A percentile compares a stretch with the other conserved stretches of the same genome.
Conservation (phyloP, 92 coral and sea anemone genomes). For the Zoanthus sociatus region DNA sequence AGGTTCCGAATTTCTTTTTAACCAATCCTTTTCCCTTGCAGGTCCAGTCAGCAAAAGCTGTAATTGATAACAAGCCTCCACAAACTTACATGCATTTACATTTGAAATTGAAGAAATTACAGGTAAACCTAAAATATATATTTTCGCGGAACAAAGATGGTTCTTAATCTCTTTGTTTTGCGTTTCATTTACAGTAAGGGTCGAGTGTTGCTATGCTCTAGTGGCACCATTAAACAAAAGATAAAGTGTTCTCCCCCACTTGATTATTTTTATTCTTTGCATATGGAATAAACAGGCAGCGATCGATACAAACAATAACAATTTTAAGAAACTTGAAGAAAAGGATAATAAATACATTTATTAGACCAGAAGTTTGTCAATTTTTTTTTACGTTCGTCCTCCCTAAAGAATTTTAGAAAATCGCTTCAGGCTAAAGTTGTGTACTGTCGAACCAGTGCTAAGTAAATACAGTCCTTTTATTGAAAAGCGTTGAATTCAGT, state of each 20-base stretch:
- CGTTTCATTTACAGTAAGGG: background rate
- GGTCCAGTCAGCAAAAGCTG: conserved; percentile 94
- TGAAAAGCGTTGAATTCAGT: background rate
- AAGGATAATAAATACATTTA: background rate
- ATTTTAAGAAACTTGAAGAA: background rate
- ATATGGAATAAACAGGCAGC: background rate
- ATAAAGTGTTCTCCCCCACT: conserved; percentile 8
- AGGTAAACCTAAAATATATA: conserved; percentile 67
- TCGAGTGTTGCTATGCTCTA: conserved; percentile 41
- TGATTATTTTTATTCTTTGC: background rate
- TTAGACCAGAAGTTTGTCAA: background rate
- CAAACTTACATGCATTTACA: conserved; percentile 98
- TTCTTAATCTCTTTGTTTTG: conserved; percentile 19
- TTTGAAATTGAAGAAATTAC: conserved; percentile 93
- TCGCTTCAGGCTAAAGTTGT: background rate
- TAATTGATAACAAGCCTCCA: conserved; percentile 95
- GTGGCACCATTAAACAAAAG: conserved; percentile 35
- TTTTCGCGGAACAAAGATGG: background rate
- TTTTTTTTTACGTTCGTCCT: background rate
- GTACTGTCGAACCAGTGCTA: background rate
- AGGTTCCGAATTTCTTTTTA: conserved; percentile 4
- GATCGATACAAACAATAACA: background rate
- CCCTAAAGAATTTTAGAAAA: background rate
- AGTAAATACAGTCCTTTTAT: conserved; percentile 16
- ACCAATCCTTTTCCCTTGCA: conserved; percentile 33